phyloP scores from a whole-genome alignment of 1,140 invertebrate species.

The Sycobia sp. region DNA sequence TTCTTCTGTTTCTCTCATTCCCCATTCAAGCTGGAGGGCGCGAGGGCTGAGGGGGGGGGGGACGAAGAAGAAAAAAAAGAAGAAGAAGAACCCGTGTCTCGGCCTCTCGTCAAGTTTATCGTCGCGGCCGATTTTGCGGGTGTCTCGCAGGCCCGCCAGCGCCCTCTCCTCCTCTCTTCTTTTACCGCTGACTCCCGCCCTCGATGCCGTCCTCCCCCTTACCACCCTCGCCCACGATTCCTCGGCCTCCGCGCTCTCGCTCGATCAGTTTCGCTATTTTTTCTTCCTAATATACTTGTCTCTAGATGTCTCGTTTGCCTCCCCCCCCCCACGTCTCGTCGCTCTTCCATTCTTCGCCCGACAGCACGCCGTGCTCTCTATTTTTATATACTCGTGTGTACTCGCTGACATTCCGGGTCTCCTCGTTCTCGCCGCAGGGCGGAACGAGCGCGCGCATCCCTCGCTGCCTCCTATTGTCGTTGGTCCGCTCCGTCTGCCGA shows the following conservation, averaged over 20 bases:
- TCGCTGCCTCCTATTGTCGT: too few relatives aligned
- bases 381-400: too few relatives aligned
- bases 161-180: not conserved
- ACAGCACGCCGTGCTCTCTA: too few relatives aligned
- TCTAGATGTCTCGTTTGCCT: not conserved
- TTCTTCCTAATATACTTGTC: not conserved
- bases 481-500: too few relatives aligned
- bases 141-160: not conserved
- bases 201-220: not conserved
- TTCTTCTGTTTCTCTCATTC: not conserved
- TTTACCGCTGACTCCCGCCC: not conserved
- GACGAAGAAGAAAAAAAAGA: too few relatives aligned
- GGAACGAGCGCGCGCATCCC: too few relatives aligned
- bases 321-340: slow-evolving; percentile 5
- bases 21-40: not conserved
- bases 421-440: too few relatives aligned
- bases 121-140: slow-evolving; percentile 17
- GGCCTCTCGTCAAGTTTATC: slow-evolving; percentile 12
- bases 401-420: too few relatives aligned
- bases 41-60: too few relatives aligned
- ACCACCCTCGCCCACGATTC: not conserved
- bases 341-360: slow-evolving; percentile 5
- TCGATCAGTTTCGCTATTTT: not conserved
- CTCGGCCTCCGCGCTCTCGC: slow-evolving; percentile 2
- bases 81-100: slow-evolving; percentile 10